phyloP scores from a whole-genome alignment of 2,797 vertebrate genomes.

The Mycteria americana region DNA sequence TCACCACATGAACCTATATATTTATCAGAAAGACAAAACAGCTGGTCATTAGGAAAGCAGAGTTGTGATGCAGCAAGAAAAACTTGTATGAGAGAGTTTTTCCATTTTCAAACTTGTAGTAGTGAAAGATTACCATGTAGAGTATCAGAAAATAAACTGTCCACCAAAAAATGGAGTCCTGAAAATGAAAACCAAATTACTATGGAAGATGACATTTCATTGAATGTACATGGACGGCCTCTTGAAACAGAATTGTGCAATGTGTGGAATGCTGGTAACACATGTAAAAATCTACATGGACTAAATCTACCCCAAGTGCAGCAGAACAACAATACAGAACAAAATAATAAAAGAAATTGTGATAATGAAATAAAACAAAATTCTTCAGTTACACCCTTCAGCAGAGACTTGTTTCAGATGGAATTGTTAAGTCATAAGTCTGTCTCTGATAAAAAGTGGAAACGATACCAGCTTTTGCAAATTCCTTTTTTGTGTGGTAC shows the following conservation, averaged over 20 bases:
- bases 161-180: neutral
- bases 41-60: neutral
- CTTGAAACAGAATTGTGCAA: neutral
- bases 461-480: neutral
- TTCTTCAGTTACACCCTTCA: neutral
- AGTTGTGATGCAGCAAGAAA: neutral
- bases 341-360: neutral
- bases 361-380: neutral
- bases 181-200: neutral
- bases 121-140: neutral
- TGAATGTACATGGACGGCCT: neutral
- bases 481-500: neutral
- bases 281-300: fast-evolving
- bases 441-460: neutral
- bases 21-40: slow-evolving; percentile 13
- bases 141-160: neutral
- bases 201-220: neutral
- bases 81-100: neutral
- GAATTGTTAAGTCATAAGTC: neutral
- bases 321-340: neutral
- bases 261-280: neutral
- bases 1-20: neutral
- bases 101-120: neutral
- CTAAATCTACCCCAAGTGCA: neutral
- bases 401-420: neutral